phyloP scores from a whole-genome alignment of 2,113 vertebrate species.

The Antennarius striatus region DNA sequence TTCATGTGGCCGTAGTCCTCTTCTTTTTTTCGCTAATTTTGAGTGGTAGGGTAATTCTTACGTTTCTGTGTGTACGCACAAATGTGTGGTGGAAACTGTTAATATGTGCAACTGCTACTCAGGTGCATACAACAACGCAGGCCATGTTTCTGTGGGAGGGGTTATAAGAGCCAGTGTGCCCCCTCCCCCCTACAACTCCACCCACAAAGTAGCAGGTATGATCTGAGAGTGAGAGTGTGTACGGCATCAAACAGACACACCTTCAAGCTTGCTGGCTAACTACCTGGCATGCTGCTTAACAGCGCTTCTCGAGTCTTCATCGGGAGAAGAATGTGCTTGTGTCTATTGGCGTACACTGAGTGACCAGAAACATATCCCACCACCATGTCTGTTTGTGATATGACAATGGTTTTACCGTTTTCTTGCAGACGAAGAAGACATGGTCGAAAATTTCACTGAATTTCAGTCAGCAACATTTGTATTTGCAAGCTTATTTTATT shows the following conservation, averaged over 20 bases:
- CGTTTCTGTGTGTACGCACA: constrained; percentile 10
- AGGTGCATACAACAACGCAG: constrained; percentile 98
- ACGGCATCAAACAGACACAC: constrained; percentile 23
- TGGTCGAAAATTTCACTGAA: neutral
- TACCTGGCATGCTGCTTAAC: constrained; percentile 69
- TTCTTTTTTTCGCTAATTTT: neutral
- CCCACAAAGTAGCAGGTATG: constrained; percentile 89
- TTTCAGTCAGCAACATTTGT: neutral
- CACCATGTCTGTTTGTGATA: neutral
- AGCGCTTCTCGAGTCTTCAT: constrained; percentile 47
- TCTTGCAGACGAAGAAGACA: neutral
- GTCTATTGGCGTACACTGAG: constrained; percentile 40
- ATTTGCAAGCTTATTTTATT: neutral
- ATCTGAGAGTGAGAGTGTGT: constrained; percentile 30
- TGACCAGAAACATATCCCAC: constrained; percentile 64
- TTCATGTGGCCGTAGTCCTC: too few species aligned
- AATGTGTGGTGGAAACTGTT: constrained; percentile 51
- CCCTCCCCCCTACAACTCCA: constrained; percentile 87
- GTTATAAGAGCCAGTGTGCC: constrained; percentile 88
- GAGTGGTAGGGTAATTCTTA: constrained; percentile 10
- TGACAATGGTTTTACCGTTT: neutral
- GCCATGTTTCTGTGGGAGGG: constrained; percentile 91
- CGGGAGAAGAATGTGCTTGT: constrained; percentile 42
- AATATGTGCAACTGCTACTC: constrained; percentile 74
- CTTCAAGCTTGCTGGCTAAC: constrained; percentile 65